phyloP scores from a whole-genome alignment of 2,888 invertebrate genomes.

The Pristionchus exspectatus region DNA sequence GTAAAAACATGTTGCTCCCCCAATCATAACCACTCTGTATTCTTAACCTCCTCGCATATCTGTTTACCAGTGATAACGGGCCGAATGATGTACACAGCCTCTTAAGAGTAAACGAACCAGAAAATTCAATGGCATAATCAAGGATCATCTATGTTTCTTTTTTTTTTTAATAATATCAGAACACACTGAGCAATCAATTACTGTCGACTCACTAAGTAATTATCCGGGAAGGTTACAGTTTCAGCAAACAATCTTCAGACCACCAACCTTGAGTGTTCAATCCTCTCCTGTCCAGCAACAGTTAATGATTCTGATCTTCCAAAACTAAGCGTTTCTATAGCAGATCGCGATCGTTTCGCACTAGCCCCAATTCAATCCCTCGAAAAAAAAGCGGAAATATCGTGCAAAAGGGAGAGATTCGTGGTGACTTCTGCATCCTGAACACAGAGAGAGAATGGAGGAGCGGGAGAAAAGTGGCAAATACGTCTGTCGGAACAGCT shows the following conservation, averaged over 20 bases:
- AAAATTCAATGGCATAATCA: neutral
- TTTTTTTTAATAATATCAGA: neutral
- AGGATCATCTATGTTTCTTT: neutral
- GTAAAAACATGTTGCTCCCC: conserved; percentile 11
- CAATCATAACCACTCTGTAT: neutral
- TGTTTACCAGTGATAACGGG: conserved; percentile 5
- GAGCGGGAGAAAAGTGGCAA: conserved; percentile 29
- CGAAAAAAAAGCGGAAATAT: neutral
- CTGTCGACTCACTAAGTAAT: neutral
- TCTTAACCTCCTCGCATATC: neutral
- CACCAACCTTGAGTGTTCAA: neutral
- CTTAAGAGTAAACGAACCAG: neutral
- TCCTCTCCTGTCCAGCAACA: neutral
- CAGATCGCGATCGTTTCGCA: neutral
- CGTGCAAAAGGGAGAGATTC: conserved; percentile 30
- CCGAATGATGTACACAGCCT: neutral
- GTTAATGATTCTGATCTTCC: neutral
- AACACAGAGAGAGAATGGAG: conserved; percentile 21
- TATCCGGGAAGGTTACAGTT: neutral
- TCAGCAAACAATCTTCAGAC: neutral
- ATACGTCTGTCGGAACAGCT: neutral
- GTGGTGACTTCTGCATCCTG: conserved; percentile 23
- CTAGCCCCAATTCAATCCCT: neutral
- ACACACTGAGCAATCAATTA: neutral
- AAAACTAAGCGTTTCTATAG: conserved; percentile 6